Base-by-base conservation (phyloP, 2,797 vertebrate genomes). In the Eupleurogrammus muticus region DNA sequence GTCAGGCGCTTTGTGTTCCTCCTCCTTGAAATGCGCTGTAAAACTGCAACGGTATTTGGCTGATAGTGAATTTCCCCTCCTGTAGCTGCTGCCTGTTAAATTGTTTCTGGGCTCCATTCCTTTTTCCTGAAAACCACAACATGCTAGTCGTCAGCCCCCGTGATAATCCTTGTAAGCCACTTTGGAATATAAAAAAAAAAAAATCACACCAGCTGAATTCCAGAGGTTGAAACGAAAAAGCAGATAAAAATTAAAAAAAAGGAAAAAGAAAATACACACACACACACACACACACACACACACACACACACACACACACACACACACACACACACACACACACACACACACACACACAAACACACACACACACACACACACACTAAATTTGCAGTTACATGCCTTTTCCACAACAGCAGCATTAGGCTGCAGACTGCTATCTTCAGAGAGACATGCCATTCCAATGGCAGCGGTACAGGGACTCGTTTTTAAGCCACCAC, bases 401-500 rank as follows among this genome's bases (percentile, higher is more conserved):
- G 23, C 72, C 47, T 71, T 80, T 75, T 61, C 59, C 61, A 48
- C 67, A 44, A 34, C 70, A 50, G 47, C 62, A 35, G 68, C 36
- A 10, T 55, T 57, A 54, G 66, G 54, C 40, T 47, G 65, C 64
- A 63, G 62, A 46, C 68, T n/a, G 76, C 59, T 57, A 48, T 81
- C 67, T 82, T 44, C n/a, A 49, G 52, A 74, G 56, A 60, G 54
- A 63, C 73, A n/a, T 62, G 57, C 60, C 55, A 9, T 47, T 51
- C 59, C 61, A 42, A 72, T 68, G 61, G 76, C 17, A 56, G 19
- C 21, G 21, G 47, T 16, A 52, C 60, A 60, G 49, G 47, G 38
- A 68, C 66, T 75, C 63, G 20, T 49, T 48, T 71, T 66, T 47
- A 69, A 76, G 24, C 71, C 13, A 54, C 73, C 68, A 60, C 52